Percentiles rank a stretch among this genome's conserved stretches.
Evolutionary conservation across 2,888 invertebrate species (phyloP).

Genomic region (Trachelus stipa): DNA sequence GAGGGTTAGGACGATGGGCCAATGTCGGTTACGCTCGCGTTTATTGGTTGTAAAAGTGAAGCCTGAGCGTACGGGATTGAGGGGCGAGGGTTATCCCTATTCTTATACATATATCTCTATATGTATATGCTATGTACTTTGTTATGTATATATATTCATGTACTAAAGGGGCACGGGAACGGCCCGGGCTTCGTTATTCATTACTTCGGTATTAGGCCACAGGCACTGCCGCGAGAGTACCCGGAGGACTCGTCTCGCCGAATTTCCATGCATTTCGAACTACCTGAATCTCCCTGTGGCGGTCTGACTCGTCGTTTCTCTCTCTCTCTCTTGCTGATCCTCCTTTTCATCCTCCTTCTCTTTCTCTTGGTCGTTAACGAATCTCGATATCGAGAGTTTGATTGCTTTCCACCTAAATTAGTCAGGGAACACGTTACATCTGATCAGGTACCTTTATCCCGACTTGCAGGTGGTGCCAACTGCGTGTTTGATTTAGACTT

Average conservation of each 20-base stretch:
- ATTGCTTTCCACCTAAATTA: neutral
- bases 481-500: neutral
- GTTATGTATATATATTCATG: neutral
- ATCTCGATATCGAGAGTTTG: slow-evolving; percentile 7
- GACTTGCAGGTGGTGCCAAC: neutral
- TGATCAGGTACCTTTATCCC: neutral
- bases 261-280: slow-evolving; percentile 41
- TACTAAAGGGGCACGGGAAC: neutral
- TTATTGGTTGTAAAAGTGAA: slow-evolving; percentile 17
- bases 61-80: neutral
- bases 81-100: neutral
- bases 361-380: slow-evolving; percentile 11
- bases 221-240: slow-evolving; percentile 6
- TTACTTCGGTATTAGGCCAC: slow-evolving; percentile 13
- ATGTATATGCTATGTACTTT: neutral
- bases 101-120: neutral
- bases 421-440: neutral
- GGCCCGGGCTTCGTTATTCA: slow-evolving; percentile 18
- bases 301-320: slow-evolving; percentile 11
- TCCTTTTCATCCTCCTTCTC: neutral
- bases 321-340: slow-evolving; percentile 2
- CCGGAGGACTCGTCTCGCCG: slow-evolving; percentile 20
- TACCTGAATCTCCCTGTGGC: slow-evolving; percentile 36
- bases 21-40: slow-evolving; percentile 4
- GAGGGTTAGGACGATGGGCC: neutral